Evolutionary conservation across 2,113 vertebrate species (phyloP).

Genomic region (Poeciliopsis turrubarensis): DNA sequence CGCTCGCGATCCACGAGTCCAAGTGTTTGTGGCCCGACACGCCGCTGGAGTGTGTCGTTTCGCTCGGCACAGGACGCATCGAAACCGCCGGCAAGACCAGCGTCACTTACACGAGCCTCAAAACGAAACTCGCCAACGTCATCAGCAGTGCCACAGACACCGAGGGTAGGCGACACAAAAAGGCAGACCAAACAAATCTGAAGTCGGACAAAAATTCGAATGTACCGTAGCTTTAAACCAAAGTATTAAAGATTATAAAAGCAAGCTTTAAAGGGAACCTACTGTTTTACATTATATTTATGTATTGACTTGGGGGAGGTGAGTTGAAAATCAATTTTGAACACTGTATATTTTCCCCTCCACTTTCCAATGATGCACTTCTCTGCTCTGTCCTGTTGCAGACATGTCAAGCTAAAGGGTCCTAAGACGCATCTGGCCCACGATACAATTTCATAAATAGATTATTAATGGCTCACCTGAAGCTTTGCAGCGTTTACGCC

Average conservation of each 20-base stretch:
- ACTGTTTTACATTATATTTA: background rate
- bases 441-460: background rate
- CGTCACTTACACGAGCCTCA: slow-evolving; percentile 89
- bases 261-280: background rate
- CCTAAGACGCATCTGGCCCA: background rate
- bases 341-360: background rate
- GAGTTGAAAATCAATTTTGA: background rate
- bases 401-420: background rate
- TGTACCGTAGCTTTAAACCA: background rate
- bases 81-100: slow-evolving; percentile 81
- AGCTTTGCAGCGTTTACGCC: no score
- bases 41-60: slow-evolving; percentile 91
- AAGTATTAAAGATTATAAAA: background rate
- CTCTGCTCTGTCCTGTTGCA: background rate
- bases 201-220: background rate
- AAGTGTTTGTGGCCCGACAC: slow-evolving; percentile 93
- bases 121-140: slow-evolving; percentile 90
- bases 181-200: no score
- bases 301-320: background rate
- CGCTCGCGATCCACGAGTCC: slow-evolving; percentile 91
- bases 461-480: no score
- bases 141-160: slow-evolving; percentile 98
- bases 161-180: slow-evolving; percentile 81
- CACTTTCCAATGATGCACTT: background rate
- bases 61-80: slow-evolving; percentile 89